Evolutionary conservation across 2,113 vertebrate genomes (phyloP), one percentile per base, ranked within the genome.

Genomic region (Sinocyclocheilus rhinocerous): DNA sequence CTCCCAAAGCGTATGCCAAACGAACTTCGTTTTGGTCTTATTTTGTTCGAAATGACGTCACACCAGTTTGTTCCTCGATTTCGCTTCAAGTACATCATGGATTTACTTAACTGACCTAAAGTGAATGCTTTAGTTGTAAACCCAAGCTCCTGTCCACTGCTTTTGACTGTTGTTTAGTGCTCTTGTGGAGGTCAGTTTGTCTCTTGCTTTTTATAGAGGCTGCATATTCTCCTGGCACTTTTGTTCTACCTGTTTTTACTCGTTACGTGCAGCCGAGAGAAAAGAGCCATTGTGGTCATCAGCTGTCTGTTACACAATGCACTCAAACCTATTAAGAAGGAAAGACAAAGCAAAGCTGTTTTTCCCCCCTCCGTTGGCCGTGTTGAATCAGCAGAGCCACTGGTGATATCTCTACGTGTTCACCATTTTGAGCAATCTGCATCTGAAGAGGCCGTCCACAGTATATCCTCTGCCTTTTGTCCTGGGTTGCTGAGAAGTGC

Each of bases 191-290:
- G 90, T 89, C 90, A 89, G 85, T 92, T 89, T 87, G 90, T 78
- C 91, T 82, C 84, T 81, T 88, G 88, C 91, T 93, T 92, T 93
- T 93, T 93, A 88, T 91, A 92, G 90, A 90, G 76, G 0, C 76
- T 77, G 86, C 90, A 87, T 89, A 84, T 88, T 89, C 90, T 90
- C 36, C 89, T 55, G 55, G 50, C 16, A 33, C 81, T 81, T 84
- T 86, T 80, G 84, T 84, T 76, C 67, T 75, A 26, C 59, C 36
- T 76, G 76, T 76, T 81, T 87, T 39, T 42, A 45, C 77, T 70
- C 12, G 55, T 76, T 50, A 42, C 36, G 11, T 78, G 72, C 42
- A 26, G 72, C 72, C 79, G 59, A 72, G 48, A 61, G n/a, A 73
- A 73, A 81, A 61, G 57, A 57, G 77, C 50, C 36, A 78, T 84